Evolutionary conservation across 2,888 invertebrate genomes (phyloP).

Genomic region (Odontomyia ornata): DNA sequence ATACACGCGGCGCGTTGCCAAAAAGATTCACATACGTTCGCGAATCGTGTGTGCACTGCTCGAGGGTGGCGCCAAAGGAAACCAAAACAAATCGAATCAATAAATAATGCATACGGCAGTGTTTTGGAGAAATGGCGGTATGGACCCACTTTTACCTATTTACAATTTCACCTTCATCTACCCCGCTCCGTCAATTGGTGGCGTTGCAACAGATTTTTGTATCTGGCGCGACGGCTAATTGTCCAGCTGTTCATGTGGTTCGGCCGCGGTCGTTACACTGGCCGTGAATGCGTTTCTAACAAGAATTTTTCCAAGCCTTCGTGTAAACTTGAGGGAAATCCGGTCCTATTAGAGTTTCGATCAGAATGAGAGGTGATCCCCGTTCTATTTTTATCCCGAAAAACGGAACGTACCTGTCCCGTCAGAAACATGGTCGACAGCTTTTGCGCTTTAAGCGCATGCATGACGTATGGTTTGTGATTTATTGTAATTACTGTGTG

Average conservation of each 20-base stretch:
- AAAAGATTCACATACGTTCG: neutral
- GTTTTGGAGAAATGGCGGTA: slow-evolving; percentile 63
- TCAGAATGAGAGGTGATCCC: too few relatives aligned
- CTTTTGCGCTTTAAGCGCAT: too few relatives aligned
- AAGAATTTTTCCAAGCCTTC: neutral
- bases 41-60: neutral
- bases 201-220: too few relatives aligned
- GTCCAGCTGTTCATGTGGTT: neutral
- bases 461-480: too few relatives aligned
- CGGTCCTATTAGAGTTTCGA: too few relatives aligned
- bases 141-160: slow-evolving; percentile 20
- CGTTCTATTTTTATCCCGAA: too few relatives aligned
- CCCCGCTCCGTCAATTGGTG: neutral
- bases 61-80: neutral
- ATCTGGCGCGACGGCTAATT: neutral
- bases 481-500: too few relatives aligned
- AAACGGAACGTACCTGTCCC: too few relatives aligned
- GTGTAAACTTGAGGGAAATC: too few relatives aligned
- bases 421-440: too few relatives aligned
- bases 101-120: slow-evolving; percentile 62
- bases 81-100: neutral
- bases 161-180: neutral
- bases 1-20: neutral
- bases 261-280: neutral
- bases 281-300: neutral